A percentile compares a stretch with the other conserved stretches of the same genome.
Evolutionary conservation across 2,113 vertebrate species (phyloP).

Genomic region (Eurystomus gularis): DNA sequence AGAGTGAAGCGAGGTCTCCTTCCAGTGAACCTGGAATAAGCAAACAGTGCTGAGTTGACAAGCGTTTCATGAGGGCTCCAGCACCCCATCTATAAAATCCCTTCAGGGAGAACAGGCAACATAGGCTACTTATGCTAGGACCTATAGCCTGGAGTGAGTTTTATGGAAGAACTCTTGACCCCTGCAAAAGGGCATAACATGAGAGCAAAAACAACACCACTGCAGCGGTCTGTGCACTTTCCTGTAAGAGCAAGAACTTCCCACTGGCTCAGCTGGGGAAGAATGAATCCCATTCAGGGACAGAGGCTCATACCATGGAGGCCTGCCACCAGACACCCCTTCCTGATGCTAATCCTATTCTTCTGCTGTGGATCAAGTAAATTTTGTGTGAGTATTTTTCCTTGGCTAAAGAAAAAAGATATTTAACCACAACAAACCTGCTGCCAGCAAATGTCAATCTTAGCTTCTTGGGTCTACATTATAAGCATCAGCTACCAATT

Average conservation of each 20-base stretch:
- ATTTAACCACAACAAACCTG: slow-evolving; percentile 49
- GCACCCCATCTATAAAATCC: neutral
- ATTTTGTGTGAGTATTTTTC: slow-evolving; percentile 30
- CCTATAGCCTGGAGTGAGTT: neutral
- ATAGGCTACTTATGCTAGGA: neutral
- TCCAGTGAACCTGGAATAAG: slow-evolving; percentile 12
- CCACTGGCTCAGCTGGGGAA: neutral
- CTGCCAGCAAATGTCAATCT: slow-evolving; percentile 47
- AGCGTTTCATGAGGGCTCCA: neutral
- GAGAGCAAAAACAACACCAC: neutral
- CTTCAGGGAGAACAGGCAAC: neutral
- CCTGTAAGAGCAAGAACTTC: slow-evolving; percentile 19
- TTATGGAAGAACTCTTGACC: slow-evolving; percentile 39
- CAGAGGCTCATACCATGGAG: neutral
- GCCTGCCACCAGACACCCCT: slow-evolving; percentile 43
- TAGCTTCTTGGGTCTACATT: neutral
- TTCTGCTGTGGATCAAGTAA: slow-evolving; percentile 42
- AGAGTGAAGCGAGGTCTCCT: neutral
- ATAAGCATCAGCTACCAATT: neutral
- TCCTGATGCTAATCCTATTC: slow-evolving; percentile 60
- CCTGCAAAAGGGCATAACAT: slow-evolving; percentile 31
- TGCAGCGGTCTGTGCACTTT: neutral
- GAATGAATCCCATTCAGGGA: slow-evolving; percentile 40
- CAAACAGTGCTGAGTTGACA: slow-evolving; percentile 6
- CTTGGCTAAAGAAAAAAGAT: slow-evolving; percentile 53